Evolutionary conservation across 2,797 vertebrate genomes (phyloP), one percentile per base, ranked within the genome.

Genomic region (Diceros bicornis): DNA sequence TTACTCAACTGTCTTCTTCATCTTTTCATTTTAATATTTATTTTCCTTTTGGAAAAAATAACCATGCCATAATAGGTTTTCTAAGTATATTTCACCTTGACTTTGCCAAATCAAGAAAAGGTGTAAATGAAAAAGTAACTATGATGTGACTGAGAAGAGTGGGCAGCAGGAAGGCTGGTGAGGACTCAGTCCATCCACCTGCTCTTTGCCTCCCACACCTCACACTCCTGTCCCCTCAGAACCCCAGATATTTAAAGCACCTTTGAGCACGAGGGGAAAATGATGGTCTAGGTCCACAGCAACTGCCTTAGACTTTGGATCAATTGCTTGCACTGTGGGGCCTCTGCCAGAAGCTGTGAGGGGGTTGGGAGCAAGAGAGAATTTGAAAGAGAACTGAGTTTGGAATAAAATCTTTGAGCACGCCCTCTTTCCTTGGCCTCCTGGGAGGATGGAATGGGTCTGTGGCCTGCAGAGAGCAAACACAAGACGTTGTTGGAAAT

Each of bases 41-140:
- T 72, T 94, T 89, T 84, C 84, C 32, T 88, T 89, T 87, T 17
- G 9, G 55, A 92, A 92, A 71, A 9, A 89, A n/a, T 27, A 75
- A 32, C 59, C 41, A 5, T 0, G 5, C 29, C 6, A 0, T 34
- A 32, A 59, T 23, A 21, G 52, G 27, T 74, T 89, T 77, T 78
- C 61, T 82, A 87, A 62, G 69, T 37, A 20, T 72, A 84, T 20
- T 44, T 93, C 47, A 27, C 12, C 87, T 66, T 81, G 64, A 29
- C 37, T 20, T 75, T 85, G 64, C 18, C 32, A 37, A 93, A 87
- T 55, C 68, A 77, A 88, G 44, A 69, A 16, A 25, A 69, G 44
- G 11, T 7, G 0, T 47, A 50, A 25, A 52, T 21, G 27, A 89
- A 62, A 62, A 69, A 68, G 55, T 44, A 57, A 44, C 32, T n/a